Base-by-base conservation (phyloP, 2,888 invertebrate species). In the Dasypolia templi region DNA sequence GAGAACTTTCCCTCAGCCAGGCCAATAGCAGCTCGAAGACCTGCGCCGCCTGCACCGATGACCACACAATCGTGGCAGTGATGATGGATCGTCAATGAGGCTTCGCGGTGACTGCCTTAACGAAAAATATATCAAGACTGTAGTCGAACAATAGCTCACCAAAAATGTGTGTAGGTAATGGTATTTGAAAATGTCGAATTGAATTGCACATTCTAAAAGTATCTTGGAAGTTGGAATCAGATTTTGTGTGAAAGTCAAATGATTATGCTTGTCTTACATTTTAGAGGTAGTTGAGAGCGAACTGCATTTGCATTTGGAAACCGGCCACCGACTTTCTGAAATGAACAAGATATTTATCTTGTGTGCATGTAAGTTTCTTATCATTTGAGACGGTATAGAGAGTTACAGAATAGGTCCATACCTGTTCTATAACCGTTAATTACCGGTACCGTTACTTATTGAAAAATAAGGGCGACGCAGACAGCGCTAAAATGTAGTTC, bases 31-130 rank as follows among this genome's bases (percentile, higher is more conserved):
- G 99, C 98, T 35, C 99, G 97, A 0, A 99, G 97, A 1, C 99
- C 99, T 0, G 99, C 99, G 0, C 99, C 99, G 22, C 99, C 97
- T 0, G 99, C 99, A 3, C 99, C 99, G 32, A 99, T 98, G 22
- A 99, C 98, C 72, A 99, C 97, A 17, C 98, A 99, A 97, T 99
- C 99, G 91, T 98, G 99, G 26, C 97, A 97, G 92, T 99, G 99
- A 91, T 99, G 99, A 0, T 99, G 97, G 0, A 99, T 97, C 12
- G 98, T 98, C 92, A 99, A 99, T 69, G 97, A 97, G 0, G 75
- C 88, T 19, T 74, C n/a, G 1, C 92, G 89, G 0, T 61, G 35
- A 1, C 46, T 55, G 14, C 35, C 89, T 90, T n/a, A 26, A 58
- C 7, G 3, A 9, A 49, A 67, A 42, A 12, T 29, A 9, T 0